Evolutionary conservation across 2,888 invertebrate genomes (phyloP), one percentile per base, ranked within the genome.

Genomic region (Philopedon plagiatum): DNA sequence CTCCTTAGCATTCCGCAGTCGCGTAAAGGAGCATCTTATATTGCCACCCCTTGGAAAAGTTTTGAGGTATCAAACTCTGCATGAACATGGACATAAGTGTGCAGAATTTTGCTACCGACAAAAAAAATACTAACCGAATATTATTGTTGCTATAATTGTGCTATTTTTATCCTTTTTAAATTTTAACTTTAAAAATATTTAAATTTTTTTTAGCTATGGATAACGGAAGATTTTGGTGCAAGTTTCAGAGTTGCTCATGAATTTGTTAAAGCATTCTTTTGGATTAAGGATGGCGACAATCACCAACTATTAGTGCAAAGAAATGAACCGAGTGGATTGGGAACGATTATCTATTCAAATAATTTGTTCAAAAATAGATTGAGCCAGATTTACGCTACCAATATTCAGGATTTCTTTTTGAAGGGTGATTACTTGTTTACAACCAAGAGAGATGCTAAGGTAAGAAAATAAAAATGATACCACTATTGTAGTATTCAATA

Each of bases 341-440:
- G 84, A 81, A 89, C 86, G 2, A 86, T 91, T 11, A 80, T 91
- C 7, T 86, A 83, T 73, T 83, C 83, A 1, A 78, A 74, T 61
- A 79, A 77, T 73, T 76, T 83, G 57, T 82, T 82, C 23, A 76
- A 77, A 58, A 78, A 75, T 39, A 78, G 79, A 56, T 76, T 78
- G n/a, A 76, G 79, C 18, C 78, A 79, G 32, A 78, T 82, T 63
- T 80, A 81, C 44, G 80, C 82, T 3, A 88, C 88, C 15, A 89
- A 92, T 76, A 93, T 94, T 0, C 91, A 92, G 80, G 94, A 96
- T 82, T 94, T 96, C 84, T 92, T 93, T 81, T 89, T 95, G 32
- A 92, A 91, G 81, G 94, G 92, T 13, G 93, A 94, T 79, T 96
- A 92, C 83, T 91, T 95, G 90, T 96, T 97, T 85, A 94, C 92